Conservation (phyloP, 2,888 invertebrate species). For the Pyrochroa serraticornis region DNA sequence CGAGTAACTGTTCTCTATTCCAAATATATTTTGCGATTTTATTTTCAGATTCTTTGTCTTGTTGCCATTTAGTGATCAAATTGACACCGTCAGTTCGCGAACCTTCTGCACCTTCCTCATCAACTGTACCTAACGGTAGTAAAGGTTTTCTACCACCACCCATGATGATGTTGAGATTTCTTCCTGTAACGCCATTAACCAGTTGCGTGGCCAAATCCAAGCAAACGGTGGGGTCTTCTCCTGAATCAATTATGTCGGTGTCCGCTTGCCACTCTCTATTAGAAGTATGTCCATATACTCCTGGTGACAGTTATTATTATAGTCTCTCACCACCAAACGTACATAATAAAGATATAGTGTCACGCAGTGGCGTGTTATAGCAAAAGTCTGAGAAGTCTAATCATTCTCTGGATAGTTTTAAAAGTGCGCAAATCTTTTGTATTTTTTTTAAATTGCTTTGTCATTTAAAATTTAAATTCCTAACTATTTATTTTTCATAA, state of each 20-base stretch:
- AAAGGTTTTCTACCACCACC: conserved; percentile 75
- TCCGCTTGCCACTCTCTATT: conserved; percentile 76
- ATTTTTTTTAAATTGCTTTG: no score
- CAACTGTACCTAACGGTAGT: conserved; percentile 60
- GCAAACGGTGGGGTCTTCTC: conserved; percentile 59
- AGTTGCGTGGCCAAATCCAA: conserved; percentile 76
- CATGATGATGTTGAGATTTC: conserved; percentile 72
- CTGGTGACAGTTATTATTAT: conserved; percentile 59
- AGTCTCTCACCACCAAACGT: no score
- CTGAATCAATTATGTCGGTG: conserved; percentile 60
- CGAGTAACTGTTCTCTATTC: conserved; percentile 63
- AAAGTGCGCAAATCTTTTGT: no score
- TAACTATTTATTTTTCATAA: no score
- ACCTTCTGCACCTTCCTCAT: conserved; percentile 61
- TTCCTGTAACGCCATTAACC: conserved; percentile 67
- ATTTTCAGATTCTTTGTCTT: conserved; percentile 54
- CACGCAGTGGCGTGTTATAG: no score
- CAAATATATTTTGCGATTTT: conserved; percentile 60
- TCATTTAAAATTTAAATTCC: no score
- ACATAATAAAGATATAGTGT: no score
- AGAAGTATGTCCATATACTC: conserved; percentile 71
- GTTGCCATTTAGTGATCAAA: conserved; percentile 69
- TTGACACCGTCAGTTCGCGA: conserved; percentile 66
- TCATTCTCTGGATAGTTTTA: no score
- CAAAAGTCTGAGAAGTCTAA: no score